Conservation (phyloP, 2,888 invertebrate genomes). For the Schizotus pectinicornis region DNA sequence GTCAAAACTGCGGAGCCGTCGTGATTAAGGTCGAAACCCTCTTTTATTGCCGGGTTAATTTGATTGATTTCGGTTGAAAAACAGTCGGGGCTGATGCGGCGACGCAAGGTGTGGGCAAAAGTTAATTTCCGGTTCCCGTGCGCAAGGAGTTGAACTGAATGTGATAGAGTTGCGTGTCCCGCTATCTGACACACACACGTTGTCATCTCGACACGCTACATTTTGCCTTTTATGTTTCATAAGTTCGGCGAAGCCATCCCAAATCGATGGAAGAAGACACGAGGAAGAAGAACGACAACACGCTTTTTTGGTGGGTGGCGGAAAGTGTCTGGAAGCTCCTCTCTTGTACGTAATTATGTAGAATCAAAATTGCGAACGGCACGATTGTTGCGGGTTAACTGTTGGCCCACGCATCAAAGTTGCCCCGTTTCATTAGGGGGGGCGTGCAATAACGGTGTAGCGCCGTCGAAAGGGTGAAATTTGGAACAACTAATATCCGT, state of each 20-base stretch:
- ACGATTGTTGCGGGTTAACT: no score
- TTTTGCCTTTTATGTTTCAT: constrained; percentile 23
- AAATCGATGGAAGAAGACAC: no score
- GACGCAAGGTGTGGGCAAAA: constrained; percentile 40
- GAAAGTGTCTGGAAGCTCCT: no score
- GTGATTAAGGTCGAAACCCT: no score
- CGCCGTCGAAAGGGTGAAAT: background rate
- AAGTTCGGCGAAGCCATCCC: constrained; percentile 13
- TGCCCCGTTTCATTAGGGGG: no score
- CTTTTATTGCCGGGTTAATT: constrained; percentile 10
- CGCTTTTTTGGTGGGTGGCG: no score
- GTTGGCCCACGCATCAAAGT: no score
- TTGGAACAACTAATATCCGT: constrained; percentile 7
- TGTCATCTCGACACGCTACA: constrained; percentile 23
- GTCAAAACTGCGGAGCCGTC: no score
- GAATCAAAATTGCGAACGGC: no score
- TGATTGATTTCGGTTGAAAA: constrained; percentile 21
- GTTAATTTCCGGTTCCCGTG: constrained; percentile 38
- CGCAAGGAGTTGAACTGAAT: constrained; percentile 4
- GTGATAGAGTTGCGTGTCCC: constrained; percentile 19
- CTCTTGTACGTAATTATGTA: no score
- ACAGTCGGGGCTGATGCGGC: constrained; percentile 32
- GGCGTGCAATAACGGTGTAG: no score
- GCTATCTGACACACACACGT: constrained; percentile 17
- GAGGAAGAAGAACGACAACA: no score